Percentiles rank a stretch among this genome's conserved stretches.
Conservation (phyloP, 1,140 invertebrate genomes). For the Harpegnathos saltator region DNA sequence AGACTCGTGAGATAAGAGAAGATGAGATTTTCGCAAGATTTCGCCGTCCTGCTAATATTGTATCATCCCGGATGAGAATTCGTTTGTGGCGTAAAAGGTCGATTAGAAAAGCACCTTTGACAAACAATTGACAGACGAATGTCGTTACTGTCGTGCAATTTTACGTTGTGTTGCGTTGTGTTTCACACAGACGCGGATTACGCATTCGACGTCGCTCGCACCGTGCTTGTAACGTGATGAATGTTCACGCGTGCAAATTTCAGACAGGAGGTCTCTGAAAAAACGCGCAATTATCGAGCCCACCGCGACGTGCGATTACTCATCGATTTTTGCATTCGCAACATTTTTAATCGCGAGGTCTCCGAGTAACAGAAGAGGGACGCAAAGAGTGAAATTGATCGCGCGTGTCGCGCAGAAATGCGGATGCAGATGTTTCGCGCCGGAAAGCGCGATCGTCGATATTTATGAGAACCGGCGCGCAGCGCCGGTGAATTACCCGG, state of each 20-base stretch:
- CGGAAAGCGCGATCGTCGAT: conserved; percentile 48
- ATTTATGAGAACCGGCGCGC: conserved; percentile 48
- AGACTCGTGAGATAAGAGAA: background rate
- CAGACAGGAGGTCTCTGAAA: too few relatives aligned
- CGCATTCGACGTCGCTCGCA: background rate
- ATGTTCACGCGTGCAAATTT: too few relatives aligned
- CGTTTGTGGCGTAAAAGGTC: too few relatives aligned
- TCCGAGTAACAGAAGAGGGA: background rate
- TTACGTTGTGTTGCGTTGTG: too few relatives aligned
- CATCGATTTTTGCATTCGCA: background rate
- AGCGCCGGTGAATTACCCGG: conserved; percentile 47
- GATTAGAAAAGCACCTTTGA: too few relatives aligned
- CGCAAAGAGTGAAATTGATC: background rate
- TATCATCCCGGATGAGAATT: too few relatives aligned
- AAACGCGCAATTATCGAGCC: too few relatives aligned
- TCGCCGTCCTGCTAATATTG: too few relatives aligned
- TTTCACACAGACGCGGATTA: too few relatives aligned
- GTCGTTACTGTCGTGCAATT: too few relatives aligned
- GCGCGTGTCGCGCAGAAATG: conserved; percentile 11
- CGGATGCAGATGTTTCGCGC: conserved; percentile 33
- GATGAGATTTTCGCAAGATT: too few relatives aligned
- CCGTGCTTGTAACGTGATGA: background rate
- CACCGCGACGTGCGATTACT: background rate
- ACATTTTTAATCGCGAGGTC: background rate
- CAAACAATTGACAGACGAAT: too few relatives aligned